Conservation (phyloP, 1,140 invertebrate genomes). For the Argopecten irradians region DNA sequence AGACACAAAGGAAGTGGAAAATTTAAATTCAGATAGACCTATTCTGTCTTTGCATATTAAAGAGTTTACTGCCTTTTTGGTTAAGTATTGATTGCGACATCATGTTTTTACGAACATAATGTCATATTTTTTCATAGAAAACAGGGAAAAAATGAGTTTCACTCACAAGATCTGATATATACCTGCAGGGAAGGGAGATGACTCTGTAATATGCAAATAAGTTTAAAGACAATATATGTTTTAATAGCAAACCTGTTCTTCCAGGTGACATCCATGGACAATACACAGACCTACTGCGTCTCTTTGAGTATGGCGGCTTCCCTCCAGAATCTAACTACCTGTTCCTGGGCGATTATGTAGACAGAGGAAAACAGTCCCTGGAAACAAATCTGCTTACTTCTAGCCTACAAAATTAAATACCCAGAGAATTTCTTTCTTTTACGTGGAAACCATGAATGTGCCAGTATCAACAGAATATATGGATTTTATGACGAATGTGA, state of each 20-base stretch:
- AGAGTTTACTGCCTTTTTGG: too few species aligned
- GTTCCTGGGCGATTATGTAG: conserved; percentile 80
- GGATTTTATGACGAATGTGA: conserved; percentile 79
- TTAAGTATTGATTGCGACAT: too few species aligned
- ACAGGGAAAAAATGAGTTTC: too few species aligned
- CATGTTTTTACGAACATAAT: too few species aligned
- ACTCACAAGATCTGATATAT: too few species aligned
- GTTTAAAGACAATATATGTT: neutral
- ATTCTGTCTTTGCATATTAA: too few species aligned
- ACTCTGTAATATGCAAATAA: too few species aligned
- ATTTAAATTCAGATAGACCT: too few species aligned
- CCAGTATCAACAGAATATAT: conserved; percentile 82
- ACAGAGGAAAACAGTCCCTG: conserved; percentile 81
- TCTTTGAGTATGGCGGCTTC: conserved; percentile 81
- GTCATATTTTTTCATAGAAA: too few species aligned
- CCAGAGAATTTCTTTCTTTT: conserved; percentile 84
- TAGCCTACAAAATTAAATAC: conserved; percentile 78
- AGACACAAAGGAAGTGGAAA: too few species aligned
- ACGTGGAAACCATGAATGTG: conserved; percentile 84
- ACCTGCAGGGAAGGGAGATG: too few species aligned
- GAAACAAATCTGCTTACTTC: conserved; percentile 78
- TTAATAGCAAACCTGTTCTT: conserved; percentile 44
- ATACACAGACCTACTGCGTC: conserved; percentile 79
- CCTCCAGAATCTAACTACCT: conserved; percentile 81
- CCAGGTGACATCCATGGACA: conserved; percentile 82